phyloP scores from a whole-genome alignment of 2,113 vertebrate genomes.

The Solenodon paradoxus region DNA sequence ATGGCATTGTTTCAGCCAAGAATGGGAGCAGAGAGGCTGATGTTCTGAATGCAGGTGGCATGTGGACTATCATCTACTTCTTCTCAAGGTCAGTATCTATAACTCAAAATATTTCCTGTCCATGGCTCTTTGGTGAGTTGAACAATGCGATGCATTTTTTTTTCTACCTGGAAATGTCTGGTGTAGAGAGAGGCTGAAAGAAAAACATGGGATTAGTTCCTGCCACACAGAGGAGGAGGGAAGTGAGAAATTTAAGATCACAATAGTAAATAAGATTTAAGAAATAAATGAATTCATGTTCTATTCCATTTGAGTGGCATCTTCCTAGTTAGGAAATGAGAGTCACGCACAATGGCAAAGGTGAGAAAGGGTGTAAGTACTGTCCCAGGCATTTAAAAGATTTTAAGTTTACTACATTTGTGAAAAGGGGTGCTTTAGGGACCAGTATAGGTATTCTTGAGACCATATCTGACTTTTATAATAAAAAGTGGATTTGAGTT shows the following conservation, averaged over 20 bases:
- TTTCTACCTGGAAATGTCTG: not conserved
- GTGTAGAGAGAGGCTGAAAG: not conserved
- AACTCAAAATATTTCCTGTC: not conserved
- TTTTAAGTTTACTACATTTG: not conserved
- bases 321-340: not conserved
- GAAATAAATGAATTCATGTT: not conserved
- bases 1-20: not conserved
- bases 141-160: not conserved
- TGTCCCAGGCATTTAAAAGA: not conserved
- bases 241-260: not conserved
- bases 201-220: not conserved
- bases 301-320: not conserved
- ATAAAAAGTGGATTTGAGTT: not conserved
- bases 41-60: not conserved
- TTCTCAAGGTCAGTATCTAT: not conserved
- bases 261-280: not conserved
- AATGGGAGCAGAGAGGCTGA: not conserved
- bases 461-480: not conserved
- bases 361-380: not conserved
- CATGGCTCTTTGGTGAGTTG: not conserved
- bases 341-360: not conserved
- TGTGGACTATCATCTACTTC: not conserved
- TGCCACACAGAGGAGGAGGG: not conserved
- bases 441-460: not conserved
- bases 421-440: not conserved